phyloP scores from a whole-genome alignment of 2,113 vertebrate genomes.

The Callaeas wilsoni region DNA sequence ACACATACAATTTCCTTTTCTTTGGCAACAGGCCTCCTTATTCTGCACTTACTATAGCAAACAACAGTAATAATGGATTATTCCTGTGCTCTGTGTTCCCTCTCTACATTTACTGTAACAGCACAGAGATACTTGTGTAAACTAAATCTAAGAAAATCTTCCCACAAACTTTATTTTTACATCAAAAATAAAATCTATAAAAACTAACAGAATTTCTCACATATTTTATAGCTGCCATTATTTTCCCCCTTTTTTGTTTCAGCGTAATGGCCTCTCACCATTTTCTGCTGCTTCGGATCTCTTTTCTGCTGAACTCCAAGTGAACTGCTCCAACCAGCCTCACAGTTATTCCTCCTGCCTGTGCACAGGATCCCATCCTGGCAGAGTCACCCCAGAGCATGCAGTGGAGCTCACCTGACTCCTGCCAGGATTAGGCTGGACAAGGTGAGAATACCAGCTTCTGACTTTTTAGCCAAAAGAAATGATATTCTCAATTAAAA shows the following conservation, averaged over 20 bases:
- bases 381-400: background rate
- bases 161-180: constrained; percentile 1
- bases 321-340: background rate
- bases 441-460: background rate
- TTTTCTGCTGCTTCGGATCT: background rate
- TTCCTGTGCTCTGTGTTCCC: background rate
- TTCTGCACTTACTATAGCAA: background rate
- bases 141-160: background rate
- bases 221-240: background rate
- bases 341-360: background rate
- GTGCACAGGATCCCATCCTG: background rate
- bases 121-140: background rate
- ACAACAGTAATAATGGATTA: background rate
- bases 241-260: fast-evolving
- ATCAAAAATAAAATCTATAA: background rate
- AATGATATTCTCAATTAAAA: background rate
- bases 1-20: background rate
- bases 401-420: background rate
- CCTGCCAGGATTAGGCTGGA: background rate
- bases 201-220: background rate
- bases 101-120: background rate
- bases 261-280: background rate
- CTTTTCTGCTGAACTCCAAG: background rate
- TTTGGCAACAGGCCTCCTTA: background rate
- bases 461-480: background rate